Conservation (phyloP, 2,797 vertebrate genomes). For the Pseudomugil tenellus region DNA sequence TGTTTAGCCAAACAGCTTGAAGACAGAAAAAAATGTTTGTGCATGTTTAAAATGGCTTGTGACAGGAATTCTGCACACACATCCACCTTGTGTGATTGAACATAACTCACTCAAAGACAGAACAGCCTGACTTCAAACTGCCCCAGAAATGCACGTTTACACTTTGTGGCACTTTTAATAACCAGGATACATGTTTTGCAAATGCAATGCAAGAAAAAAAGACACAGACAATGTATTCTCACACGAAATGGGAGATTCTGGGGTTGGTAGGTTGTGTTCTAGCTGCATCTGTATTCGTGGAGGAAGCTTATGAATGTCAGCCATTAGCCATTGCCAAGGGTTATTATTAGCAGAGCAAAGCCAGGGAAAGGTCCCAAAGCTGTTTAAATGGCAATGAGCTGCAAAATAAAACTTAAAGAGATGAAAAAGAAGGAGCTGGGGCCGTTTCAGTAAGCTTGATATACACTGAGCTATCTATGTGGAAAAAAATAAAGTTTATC, state of each 20-base stretch:
- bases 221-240: conserved; percentile 57
- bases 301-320: conserved; percentile 52
- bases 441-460: background rate
- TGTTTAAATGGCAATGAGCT: conserved; percentile 28
- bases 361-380: conserved; percentile 32
- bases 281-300: conserved; percentile 46
- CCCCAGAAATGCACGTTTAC: conserved; percentile 67
- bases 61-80: conserved; percentile 68
- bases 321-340: conserved; percentile 48
- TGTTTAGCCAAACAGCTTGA: conserved; percentile 57
- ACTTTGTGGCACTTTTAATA: conserved; percentile 55
- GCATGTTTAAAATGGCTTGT: conserved; percentile 76
- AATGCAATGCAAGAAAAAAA: conserved; percentile 74
- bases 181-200: conserved; percentile 54
- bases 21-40: conserved; percentile 65
- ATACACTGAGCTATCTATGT: conserved; percentile 2
- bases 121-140: conserved; percentile 45
- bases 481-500: conserved; percentile 21
- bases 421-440: background rate
- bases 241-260: conserved; percentile 69
- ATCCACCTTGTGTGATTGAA: conserved; percentile 39
- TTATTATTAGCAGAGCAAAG: conserved; percentile 48
- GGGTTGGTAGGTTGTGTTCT: conserved; percentile 39
- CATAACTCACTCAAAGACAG: conserved; percentile 65
- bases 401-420: conserved; percentile 13